A percentile compares a stretch with the other conserved stretches of the same genome.
Evolutionary conservation across 2,113 vertebrate genomes (phyloP).

Genomic region (Alligator sinensis): DNA sequence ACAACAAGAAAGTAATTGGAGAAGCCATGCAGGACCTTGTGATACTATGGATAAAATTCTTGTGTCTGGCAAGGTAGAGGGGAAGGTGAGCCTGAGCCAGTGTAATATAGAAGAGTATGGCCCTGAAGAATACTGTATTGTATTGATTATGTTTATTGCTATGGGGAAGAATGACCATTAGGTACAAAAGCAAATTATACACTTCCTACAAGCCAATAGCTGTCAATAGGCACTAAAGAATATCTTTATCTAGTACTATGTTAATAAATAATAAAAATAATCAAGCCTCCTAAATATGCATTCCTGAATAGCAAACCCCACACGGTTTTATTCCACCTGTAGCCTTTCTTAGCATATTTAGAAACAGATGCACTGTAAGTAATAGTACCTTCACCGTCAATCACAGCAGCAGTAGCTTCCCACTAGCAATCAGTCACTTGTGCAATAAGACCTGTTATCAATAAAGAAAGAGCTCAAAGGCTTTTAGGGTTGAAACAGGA

Average conservation of each 20-base stretch:
- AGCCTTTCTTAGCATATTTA: not conserved
- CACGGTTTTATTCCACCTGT: not conserved
- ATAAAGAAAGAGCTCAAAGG: constrained; percentile 33
- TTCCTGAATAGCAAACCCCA: not conserved
- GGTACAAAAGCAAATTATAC: not conserved
- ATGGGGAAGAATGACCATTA: not conserved
- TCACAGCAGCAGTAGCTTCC: not conserved
- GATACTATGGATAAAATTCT: too few relatives aligned
- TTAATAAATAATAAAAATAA: not conserved
- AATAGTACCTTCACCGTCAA: not conserved
- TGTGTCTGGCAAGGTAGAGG: too few relatives aligned
- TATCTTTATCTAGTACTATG: not conserved
- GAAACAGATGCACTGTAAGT: not conserved
- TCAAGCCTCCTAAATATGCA: not conserved
- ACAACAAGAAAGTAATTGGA: too few relatives aligned
- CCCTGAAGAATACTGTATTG: too few relatives aligned
- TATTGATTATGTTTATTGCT: not conserved
- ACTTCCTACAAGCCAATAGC: not conserved
- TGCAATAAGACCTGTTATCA: constrained; percentile 60
- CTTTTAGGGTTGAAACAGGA: constrained; percentile 42
- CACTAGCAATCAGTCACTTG: constrained; percentile 8
- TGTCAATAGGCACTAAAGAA: not conserved
- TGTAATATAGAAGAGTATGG: too few relatives aligned
- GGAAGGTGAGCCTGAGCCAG: too few relatives aligned
- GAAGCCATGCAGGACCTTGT: too few relatives aligned